A percentile compares a stretch with the other conserved stretches of the same genome.
Conservation (phyloP, 2,888 invertebrate species). For the Biston betularia region DNA sequence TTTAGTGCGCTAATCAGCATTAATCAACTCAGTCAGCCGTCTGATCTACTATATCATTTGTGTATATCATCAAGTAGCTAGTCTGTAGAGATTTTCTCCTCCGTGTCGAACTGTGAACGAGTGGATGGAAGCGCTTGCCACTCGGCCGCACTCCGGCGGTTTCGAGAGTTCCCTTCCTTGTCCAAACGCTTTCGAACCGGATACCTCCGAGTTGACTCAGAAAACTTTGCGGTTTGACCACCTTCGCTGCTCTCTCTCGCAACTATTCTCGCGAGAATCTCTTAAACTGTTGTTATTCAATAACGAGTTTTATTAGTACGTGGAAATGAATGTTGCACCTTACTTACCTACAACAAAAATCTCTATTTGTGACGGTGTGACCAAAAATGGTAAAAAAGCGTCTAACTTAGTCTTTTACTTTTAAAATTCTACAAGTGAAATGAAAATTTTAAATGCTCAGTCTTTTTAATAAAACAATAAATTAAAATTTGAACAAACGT, state of each 20-base stretch:
- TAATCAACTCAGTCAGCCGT: too few species aligned
- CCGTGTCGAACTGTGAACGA: neutral
- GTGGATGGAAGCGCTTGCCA: neutral
- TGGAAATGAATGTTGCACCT: too few species aligned
- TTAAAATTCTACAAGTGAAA: too few species aligned
- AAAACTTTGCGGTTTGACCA: neutral
- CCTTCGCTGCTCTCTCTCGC: neutral
- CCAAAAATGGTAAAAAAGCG: too few species aligned
- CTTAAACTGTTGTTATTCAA: neutral
- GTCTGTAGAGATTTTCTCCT: neutral
- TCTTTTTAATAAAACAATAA: too few species aligned
- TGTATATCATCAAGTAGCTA: neutral
- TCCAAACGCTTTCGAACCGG: neutral
- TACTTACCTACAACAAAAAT: too few species aligned
- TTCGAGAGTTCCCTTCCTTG: conserved; percentile 3
- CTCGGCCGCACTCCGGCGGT: neutral
- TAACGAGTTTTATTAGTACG: neutral
- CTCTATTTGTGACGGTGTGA: too few species aligned
- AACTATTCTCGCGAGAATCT: neutral
- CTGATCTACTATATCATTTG: too few species aligned
- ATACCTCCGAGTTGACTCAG: neutral
- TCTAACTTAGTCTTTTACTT: too few species aligned
- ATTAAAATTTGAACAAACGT: too few species aligned
- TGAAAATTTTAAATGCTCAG: too few species aligned
- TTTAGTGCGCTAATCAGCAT: too few species aligned